Base-by-base conservation (phyloP, 2,113 vertebrate species). In the Ailurus styani region DNA sequence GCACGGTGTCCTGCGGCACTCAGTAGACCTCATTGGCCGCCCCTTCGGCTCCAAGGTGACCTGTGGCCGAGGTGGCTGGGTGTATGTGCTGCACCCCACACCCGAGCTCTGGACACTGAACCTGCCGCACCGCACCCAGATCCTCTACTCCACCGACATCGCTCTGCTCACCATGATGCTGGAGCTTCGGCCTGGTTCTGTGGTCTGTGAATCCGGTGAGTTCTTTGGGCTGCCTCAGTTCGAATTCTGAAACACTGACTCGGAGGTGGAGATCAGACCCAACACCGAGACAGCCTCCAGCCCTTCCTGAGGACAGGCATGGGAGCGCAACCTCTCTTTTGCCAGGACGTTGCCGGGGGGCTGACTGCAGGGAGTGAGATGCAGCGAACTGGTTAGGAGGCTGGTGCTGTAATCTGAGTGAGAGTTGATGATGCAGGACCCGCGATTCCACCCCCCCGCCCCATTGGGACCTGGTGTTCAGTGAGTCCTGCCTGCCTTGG, bases 81-180 rank as follows among this genome's bases (percentile, higher is more conserved):
- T 99, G n/a, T 99, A 99, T 7, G 99, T 99, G 57, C 99, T 99
- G 40, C 99, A 99, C 97, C 99, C 99, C 1, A 99, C 99, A 0
- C 99, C 99, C 0, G 99, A 99, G 93, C 98, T 99, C 79, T 99
- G 99, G 99, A 99, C 99, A 0, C 97, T 99, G 95, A 99, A 99
- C 95, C 99, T 99, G 92, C 99, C 99, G 0, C 99, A 99, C 97
- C 99, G 99, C 97, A 99, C 99, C 0, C 99, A 99, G 98, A 99
- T 99, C 97, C 99, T 99, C 27, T 99, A 99, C 98, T 99, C 99
- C 90, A 99, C 99, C 0, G 99, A 99, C 98, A 99, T 99, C 66
- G 99, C 99, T 82, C 98, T 99, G 92, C 99, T 99, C 98, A 99
- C 99, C 94, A 99, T 99, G 99, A 99, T 99, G 99, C 98, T 99